Evolutionary conservation across 1,140 invertebrate genomes (phyloP).

Genomic region (Saccostrea glomerata): DNA sequence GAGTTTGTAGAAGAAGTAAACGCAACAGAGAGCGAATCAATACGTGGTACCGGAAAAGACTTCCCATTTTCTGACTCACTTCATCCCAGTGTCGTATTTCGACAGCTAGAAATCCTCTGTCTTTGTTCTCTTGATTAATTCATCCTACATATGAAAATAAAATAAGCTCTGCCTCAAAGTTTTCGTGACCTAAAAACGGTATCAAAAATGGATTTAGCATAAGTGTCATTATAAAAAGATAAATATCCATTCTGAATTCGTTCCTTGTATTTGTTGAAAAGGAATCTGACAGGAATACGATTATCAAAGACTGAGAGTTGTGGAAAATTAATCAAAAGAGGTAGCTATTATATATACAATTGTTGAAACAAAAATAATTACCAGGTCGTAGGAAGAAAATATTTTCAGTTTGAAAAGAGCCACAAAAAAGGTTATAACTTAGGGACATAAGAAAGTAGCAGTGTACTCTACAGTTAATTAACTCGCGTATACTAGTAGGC

Average conservation of each 20-base stretch:
- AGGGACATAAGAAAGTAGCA: too few relatives aligned
- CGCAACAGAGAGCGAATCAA: neutral
- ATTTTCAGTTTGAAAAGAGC: too few relatives aligned
- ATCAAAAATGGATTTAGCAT: constrained; percentile 11
- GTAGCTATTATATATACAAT: too few relatives aligned
- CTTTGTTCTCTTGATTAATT: constrained; percentile 16
- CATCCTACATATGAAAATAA: constrained; percentile 16
- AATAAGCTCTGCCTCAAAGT: neutral
- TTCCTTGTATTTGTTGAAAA: too few relatives aligned
- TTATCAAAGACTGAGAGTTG: too few relatives aligned
- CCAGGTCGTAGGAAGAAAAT: too few relatives aligned
- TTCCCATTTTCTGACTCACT: neutral
- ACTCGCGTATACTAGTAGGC: too few relatives aligned
- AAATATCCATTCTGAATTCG: neutral
- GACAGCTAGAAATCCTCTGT: neutral
- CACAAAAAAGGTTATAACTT: too few relatives aligned
- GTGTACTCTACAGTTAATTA: too few relatives aligned
- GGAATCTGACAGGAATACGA: too few relatives aligned
- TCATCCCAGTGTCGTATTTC: neutral
- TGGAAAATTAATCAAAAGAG: too few relatives aligned
- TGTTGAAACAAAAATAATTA: too few relatives aligned
- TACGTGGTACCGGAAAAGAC: neutral
- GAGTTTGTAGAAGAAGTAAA: neutral
- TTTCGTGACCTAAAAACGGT: neutral
- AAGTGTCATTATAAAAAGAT: constrained; percentile 21